Conservation (phyloP, 2,888 invertebrate genomes). For the Caradrina kadenii region DNA sequence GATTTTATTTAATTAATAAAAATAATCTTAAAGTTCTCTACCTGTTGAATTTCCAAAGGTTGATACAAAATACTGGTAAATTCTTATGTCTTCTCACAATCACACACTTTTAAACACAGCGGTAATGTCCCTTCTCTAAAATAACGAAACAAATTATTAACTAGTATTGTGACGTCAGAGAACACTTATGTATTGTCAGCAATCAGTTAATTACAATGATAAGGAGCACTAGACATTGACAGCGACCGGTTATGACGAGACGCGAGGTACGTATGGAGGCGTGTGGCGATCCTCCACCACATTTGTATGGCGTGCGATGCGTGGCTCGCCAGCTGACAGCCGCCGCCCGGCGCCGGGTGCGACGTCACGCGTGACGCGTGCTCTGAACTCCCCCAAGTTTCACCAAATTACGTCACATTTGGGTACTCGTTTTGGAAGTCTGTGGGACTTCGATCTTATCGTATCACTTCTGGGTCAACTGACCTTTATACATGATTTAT, state of each 20-base stretch:
- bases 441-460: background rate
- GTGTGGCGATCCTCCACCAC: slow-evolving; percentile 66
- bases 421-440: slow-evolving; percentile 16
- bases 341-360: slow-evolving; percentile 43
- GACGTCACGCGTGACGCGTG: slow-evolving; percentile 59
- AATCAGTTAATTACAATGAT: slow-evolving; percentile 81
- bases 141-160: slow-evolving; percentile 43
- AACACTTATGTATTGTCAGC: slow-evolving; percentile 71
- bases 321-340: slow-evolving; percentile 64
- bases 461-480: slow-evolving; percentile 27
- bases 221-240: slow-evolving; percentile 65
- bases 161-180: slow-evolving; percentile 67
- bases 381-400: slow-evolving; percentile 43
- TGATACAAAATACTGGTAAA: slow-evolving; percentile 31
- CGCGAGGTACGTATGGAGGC: slow-evolving; percentile 78
- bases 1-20: slow-evolving; percentile 7
- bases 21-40: slow-evolving; percentile 13
- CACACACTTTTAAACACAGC: slow-evolving; percentile 41
- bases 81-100: slow-evolving; percentile 33
- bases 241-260: slow-evolving; percentile 72
- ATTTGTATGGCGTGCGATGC: slow-evolving; percentile 70
- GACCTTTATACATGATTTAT: slow-evolving; percentile 31
- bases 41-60: slow-evolving; percentile 51
- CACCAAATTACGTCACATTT: slow-evolving; percentile 53
- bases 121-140: slow-evolving; percentile 41